phyloP scores from a whole-genome alignment of 2,888 invertebrate genomes.

The Drosophila barbarae region DNA sequence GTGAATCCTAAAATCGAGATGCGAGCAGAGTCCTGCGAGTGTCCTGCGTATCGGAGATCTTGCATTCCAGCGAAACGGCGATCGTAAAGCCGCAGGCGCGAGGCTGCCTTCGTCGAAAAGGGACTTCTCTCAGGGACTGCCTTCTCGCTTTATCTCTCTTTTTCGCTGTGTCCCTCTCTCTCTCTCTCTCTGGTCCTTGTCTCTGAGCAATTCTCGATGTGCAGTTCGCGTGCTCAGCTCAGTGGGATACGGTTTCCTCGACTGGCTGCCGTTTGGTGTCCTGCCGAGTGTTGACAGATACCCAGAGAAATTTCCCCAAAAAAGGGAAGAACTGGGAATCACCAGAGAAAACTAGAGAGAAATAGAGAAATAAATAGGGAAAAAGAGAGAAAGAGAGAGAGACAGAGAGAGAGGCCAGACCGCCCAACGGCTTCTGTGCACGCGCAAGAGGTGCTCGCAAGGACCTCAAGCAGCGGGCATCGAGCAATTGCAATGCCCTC shows the following conservation, averaged over 20 bases:
- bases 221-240: conserved; percentile 67
- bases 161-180: not conserved
- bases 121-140: not conserved
- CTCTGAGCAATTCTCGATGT: not conserved
- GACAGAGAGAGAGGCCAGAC: not conserved
- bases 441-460: conserved; percentile 53
- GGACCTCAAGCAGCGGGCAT: conserved; percentile 62
- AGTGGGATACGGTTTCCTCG: conserved; percentile 43
- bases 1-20: conserved; percentile 5
- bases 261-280: conserved; percentile 41
- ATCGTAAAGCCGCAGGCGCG: conserved; percentile 60
- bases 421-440: conserved; percentile 59
- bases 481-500: conserved; percentile 23
- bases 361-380: conserved; percentile 1
- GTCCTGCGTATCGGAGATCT: conserved; percentile 20
- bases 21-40: not conserved
- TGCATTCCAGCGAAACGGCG: conserved; percentile 58
- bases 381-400: conserved; percentile 1
- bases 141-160: not conserved
- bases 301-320: not conserved
- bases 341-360: conserved; percentile 9
- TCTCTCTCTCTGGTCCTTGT: not conserved
- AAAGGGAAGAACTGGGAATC: not conserved
- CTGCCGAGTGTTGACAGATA: conserved; percentile 30
- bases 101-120: conserved; percentile 45